Evolutionary conservation across 2,797 vertebrate species (phyloP).

Genomic region (Rhinella marina): DNA sequence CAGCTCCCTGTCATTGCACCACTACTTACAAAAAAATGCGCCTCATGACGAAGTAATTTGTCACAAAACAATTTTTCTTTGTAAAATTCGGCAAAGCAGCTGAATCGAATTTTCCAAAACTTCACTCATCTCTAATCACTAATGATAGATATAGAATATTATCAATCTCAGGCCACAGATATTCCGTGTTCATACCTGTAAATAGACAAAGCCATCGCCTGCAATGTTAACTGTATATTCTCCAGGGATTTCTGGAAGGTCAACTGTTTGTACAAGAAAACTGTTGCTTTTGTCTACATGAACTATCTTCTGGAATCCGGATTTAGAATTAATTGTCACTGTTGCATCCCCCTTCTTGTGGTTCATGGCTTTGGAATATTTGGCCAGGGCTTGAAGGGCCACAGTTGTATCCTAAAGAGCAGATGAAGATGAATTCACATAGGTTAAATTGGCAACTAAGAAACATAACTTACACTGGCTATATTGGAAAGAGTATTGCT

Average conservation of each 20-base stretch:
- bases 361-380: constrained; percentile 78
- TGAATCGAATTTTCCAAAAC: no score
- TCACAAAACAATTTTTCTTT: no score
- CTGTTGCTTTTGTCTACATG: constrained; percentile 75
- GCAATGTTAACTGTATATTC: constrained; percentile 73
- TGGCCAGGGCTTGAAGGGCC: constrained; percentile 85
- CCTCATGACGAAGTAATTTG: no score
- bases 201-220: constrained; percentile 78
- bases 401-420: constrained; percentile 82
- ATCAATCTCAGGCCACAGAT: no score
- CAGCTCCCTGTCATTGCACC: no score
- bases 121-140: no score
- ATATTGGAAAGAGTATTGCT: no score
- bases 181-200: constrained; percentile 73
- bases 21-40: no score
- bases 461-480: no score
- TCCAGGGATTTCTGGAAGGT: constrained; percentile 71
- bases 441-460: no score
- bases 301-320: constrained; percentile 73
- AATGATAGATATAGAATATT: no score
- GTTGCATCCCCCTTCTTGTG: constrained; percentile 70
- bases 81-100: no score
- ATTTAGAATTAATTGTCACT: constrained; percentile 74
- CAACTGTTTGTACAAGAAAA: constrained; percentile 79
- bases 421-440: neutral